Base-by-base conservation (phyloP, 2,113 vertebrate genomes). In the Xenopus borealis region DNA sequence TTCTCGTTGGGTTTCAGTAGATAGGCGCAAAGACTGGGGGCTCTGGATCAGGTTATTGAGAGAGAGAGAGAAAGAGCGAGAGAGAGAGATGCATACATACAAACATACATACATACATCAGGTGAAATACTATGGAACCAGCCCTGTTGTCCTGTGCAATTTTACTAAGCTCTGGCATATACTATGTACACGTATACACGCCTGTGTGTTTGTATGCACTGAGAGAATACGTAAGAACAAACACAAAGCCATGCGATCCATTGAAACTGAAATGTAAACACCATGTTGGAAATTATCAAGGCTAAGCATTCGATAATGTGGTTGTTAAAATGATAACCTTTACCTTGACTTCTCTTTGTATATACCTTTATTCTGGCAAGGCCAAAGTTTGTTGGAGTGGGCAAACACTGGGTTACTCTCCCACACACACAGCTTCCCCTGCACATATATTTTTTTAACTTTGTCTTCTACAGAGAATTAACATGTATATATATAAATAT, bases 361-460 rank as follows among this genome's bases (percentile, higher is more conserved):
- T 57, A 77, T 57, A 14, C 23, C 23, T 27, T n/a, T 27, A 27
- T 27, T 27, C 52, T 17, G 53, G 13, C 55, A 52, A 11, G 63
- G 55, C 70, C 62, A 68, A 55, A 27, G 46, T 18, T 20, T 63
- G 59, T 57, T 69, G 74, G n/a, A 69, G 45, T 76, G 7, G 23
- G 66, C 20, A 69, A 77, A 70, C 59, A 76, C 23, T 76, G 47
- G 27, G 67, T 76, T 77, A 70, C 64, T 59, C 55, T 40, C 7
- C 20, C 17, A 69, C 66, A 27, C 23, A 50, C 62, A 69, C 45
- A 16, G 59, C 58, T 62, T 62, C 20, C 47, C 66, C 58, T 40
- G 2, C 23, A 27, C 23, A 27, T 27, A 27, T 27, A 27, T 27
- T 27, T 6, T 40, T 40, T 40, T 40, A 6, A 2, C 33, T 4